Base-by-base conservation (phyloP, 2,113 vertebrate species). In the Seriola aureovittata region DNA sequence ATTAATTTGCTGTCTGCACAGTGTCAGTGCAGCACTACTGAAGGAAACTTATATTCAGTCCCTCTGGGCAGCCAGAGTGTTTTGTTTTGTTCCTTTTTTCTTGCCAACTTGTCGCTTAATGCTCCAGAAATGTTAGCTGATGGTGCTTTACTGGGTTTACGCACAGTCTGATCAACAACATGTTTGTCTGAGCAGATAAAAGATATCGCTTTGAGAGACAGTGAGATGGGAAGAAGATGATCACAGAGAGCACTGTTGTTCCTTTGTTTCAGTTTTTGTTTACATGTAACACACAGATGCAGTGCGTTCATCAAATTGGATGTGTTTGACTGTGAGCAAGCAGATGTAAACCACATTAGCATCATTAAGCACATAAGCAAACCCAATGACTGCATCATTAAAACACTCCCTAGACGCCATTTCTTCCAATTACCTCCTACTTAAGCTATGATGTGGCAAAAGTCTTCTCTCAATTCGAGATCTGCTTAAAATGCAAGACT, bases 391-490 rank as follows among this genome's bases (percentile, higher is more conserved):
- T 88, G 82, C 64, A 17, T 90, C 81, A 87, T 88, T 90, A 75
- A 91, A 80, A 88, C 71, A 75, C 48, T 63, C 82, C 29, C 75
- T 75, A 77, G 79, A 86, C 70, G n/a, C 86, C 92, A 86, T 36
- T 84, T 80, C 63, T 42, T 71, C 57, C 76, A 85, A 90, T 92
- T 89, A 92, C 75, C 71, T 64, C 19, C 73, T 67, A 76, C 75
- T 85, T 23, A 32, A 68, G 52, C 84, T 88, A 21, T 85, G 85
- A 90, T 93, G 91, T 90, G 91, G 92, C 34, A 19, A 68, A 74
- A 59, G 42, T 74, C 62, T 69, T 70, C 66, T 75, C 57, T 58
- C 42, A 48, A 83, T 52, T 71, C 42, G 7, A 82, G 68, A 85
- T 87, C 72, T 72, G 70, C 77, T 85, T 63, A 72, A 85, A 85